Conservation (phyloP, 2,797 vertebrate species). For the Uromys caudimaculatus region DNA sequence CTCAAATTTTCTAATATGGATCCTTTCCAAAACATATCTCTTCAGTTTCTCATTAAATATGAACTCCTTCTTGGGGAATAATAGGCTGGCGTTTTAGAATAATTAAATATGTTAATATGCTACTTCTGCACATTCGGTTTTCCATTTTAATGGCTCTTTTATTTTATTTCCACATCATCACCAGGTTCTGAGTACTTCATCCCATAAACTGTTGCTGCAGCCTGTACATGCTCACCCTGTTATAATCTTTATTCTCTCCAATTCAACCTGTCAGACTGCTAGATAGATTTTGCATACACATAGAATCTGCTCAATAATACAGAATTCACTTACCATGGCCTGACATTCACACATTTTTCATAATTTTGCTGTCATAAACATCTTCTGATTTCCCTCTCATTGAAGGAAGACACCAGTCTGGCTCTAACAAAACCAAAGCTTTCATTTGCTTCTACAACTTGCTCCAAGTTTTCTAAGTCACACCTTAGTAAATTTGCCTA, state of each 20-base stretch:
- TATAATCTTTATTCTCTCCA: not conserved
- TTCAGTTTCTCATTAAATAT: not conserved
- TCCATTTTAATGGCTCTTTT: not conserved
- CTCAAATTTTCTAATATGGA: not conserved
- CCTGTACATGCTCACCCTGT: not conserved
- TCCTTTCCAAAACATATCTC: not conserved
- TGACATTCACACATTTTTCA: not conserved
- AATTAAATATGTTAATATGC: not conserved
- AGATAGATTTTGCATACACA: not conserved
- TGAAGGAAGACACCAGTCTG: not conserved
- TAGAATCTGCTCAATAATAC: not conserved
- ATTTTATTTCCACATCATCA: not conserved
- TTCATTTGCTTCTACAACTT: not conserved
- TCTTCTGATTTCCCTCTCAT: not conserved
- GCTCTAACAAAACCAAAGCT: not conserved
- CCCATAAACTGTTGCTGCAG: not conserved
- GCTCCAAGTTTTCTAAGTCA: not conserved
- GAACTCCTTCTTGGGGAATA: not conserved
- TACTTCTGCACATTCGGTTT: not conserved
- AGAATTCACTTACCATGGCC: not conserved
- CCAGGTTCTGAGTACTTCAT: not conserved
- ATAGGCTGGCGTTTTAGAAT: not conserved
- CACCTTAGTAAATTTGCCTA: not conserved
- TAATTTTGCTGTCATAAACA: not conserved
- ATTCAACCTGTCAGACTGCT: not conserved